Evolutionary conservation across 2,888 invertebrate species (phyloP), one percentile per base, ranked within the genome.

Genomic region (Antheraea yamamai): DNA sequence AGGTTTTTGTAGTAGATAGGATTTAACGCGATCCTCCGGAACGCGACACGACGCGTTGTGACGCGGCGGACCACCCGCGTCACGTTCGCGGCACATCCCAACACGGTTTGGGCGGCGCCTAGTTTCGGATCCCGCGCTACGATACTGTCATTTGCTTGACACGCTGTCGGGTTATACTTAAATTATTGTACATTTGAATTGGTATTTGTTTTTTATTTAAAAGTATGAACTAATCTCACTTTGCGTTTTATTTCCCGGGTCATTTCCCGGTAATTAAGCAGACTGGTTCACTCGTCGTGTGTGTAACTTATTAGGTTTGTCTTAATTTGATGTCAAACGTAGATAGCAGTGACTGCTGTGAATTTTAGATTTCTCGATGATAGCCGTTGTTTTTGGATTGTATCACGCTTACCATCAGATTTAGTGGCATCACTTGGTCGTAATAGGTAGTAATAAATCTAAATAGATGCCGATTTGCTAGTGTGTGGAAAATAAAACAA

Each of bases 61-160:
- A 66, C 64, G 64, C 16, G 16, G 18, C 64, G 64, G 64, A 66
- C 64, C 26, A 66, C 79, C 76, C 78, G 77, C 77, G 76, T 75
- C 75, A 76, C 78, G 77, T 80, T 81, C 80, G 80, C 83, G 80
- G 84, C 81, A 82, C 83, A 81, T 78, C 79, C 81, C 79, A 82
- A 89, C 90, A 91, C 84, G 89, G 85, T 86, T 85, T 83, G 88
- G 91, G 91, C 88, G 89, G 85, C 81, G 82, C 88, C 80, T 30
- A 26, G 78, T 75, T 76, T 82, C 79, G 79, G 83, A 85, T 84
- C 83, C 75, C 78, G 74, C 74, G 75, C 78, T 77, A 74, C 75
- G 86, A 87, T 85, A 85, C 83, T 85, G 88, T 86, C 88, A 84
- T 84, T 80, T 81, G 84, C 86, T 84, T 83, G 87, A 85, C 83